Evolutionary conservation across 1,140 invertebrate species (phyloP), one percentile per base, ranked within the genome.

Genomic region (Mylabris phalerata): DNA sequence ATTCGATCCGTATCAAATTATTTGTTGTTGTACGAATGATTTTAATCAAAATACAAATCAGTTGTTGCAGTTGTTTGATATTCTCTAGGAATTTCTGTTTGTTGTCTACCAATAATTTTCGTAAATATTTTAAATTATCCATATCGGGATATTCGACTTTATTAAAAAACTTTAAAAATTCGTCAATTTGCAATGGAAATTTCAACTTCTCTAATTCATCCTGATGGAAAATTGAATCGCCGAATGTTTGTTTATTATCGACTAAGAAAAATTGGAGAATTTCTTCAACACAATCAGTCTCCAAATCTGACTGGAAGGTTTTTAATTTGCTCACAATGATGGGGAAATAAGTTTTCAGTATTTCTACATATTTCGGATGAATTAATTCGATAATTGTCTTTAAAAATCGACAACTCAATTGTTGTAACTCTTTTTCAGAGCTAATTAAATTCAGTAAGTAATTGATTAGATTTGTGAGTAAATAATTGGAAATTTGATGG

Each of bases 21-120:
- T 81, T 72, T 7, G 5, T 3, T 2, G 67, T 58, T 10, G 75
- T 76, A 58, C 74, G 71, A 9, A 76, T 76, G 11, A 84, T 70
- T 43, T 78, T 75, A 0, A 86, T 71, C 1, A 89, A 68, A 45
- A 75, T 73, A 55, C 78, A 78, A 43, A 86, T 78, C 11, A 88
- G 66, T 46, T 72, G 69, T 70, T 86, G 83, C 3, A 86, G 56
- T 27, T 3, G 75, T 69, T 10, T 70, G 65, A 59, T 77, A 80
- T 50, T 83, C 77, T 67, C 83, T 81, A 4, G 78, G 77, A 86
- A 61, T 56, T 84, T 78, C 3, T 57, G 24, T 66, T 79, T 80
- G 27, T 75, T 71, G 2, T 59, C 59, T 2, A 67, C 70, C 13
- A 86, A 59, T 48, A 80, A 67, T 9, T 67, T 60, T 39, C 71